These are phyloP conservation scores for Drosophila chauvacae DNA, from an alignment of 1,140 invertebrate genomes.

Conservation along the genomic window DNA sequence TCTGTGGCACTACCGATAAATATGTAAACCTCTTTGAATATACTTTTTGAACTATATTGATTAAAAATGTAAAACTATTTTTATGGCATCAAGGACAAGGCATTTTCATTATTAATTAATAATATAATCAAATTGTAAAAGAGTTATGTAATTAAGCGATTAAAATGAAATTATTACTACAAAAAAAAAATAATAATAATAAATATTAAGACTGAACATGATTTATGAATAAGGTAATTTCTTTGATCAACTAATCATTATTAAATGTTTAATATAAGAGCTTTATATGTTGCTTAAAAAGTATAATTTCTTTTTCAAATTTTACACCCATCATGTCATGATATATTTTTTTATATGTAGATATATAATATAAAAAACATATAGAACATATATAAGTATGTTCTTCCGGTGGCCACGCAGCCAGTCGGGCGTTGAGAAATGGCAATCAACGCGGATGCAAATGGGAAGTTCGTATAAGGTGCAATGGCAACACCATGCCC, in stretches of 20 bases:
- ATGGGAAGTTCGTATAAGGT: constrained; percentile 3
- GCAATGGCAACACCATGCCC: background rate
- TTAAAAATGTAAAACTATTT: background rate
- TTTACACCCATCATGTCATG: background rate
- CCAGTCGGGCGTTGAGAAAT: constrained; percentile 22
- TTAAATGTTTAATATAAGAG: background rate
- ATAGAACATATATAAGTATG: background rate
- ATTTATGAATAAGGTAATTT: background rate
- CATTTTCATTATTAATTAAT: background rate
- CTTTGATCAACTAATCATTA: too few relatives aligned
- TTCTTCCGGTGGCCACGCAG: constrained; percentile 29
- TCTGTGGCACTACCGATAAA: background rate
- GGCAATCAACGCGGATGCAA: constrained; percentile 13
- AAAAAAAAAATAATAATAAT: too few relatives aligned
- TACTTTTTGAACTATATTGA: background rate
- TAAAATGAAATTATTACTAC: background rate
- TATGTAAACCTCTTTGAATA: background rate
- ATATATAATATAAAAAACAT: background rate
- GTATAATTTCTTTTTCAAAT: background rate
- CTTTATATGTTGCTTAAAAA: background rate
- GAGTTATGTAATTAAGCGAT: background rate
- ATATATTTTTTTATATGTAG: background rate
- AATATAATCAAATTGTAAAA: background rate
- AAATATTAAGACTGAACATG: background rate
- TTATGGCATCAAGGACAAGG: background rate